Base-by-base conservation (phyloP, 2,888 invertebrate genomes). In the Cephus rjabovi region DNA sequence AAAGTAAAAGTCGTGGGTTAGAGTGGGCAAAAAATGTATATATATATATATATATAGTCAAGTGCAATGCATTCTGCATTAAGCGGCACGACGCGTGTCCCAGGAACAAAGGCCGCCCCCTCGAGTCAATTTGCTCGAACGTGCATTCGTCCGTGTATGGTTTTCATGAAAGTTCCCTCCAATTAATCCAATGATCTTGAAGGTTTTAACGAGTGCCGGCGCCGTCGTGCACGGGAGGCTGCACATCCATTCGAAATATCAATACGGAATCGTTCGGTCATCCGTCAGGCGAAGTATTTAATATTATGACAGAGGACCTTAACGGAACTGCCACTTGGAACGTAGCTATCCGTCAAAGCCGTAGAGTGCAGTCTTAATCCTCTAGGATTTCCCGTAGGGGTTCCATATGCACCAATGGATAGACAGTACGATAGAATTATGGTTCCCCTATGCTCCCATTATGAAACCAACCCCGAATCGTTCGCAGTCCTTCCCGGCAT, bases 401-500 rank as follows among this genome's bases (percentile, higher is more conserved):
- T 81, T 81, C 79, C 78, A 79, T 82, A 79, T 80, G 80, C 79
- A 81, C 81, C 83, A 80, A 84, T 83, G 83, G 85, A 87, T 87
- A 83, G 84, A 86, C 81, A 30, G 85, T 83, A 84, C 83, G 87
- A 88, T 88, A 83, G 87, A 90, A 89, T 90, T 89, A 89, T 87
- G 86, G 86, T 85, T 88, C 89, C 87, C 89, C 83, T 84, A 86
- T 86, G 86, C 83, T 86, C 83, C 87, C 83, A 87, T 89, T 90
- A 88, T 85, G 81, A 83, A 83, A 77, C 83, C 86, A 85, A 83
- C 83, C 83, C 79, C 76, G 77, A 84, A 81, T 81, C 81, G 83
- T 81, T 82, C 76, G 77, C 74, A 78, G 75, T 80, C 77, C 79
- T 78, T 77, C 74, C 70, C 37, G 12, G 76, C 34, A 69, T 76